These are phyloP conservation scores for Holothuria scabra DNA, from an alignment of 53 echinoderm and acorn worm species.

Conservation along the genomic window DNA sequence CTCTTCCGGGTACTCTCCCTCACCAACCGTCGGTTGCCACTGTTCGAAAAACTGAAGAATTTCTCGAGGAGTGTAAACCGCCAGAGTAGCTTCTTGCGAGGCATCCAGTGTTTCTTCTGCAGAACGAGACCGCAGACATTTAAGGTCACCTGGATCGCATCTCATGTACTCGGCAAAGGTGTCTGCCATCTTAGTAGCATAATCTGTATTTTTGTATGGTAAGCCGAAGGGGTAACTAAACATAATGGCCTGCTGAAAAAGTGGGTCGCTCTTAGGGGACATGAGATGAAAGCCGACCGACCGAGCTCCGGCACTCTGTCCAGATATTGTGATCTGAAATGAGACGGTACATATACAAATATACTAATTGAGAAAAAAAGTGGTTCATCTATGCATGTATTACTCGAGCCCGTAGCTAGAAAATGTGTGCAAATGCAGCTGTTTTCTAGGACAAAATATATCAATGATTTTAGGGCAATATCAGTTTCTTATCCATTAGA, in stretches of 20 bases:
- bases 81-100: not conserved
- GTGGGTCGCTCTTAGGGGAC: constrained; percentile 32
- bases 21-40: constrained; percentile 48
- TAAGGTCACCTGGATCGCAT: constrained; percentile 17
- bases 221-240: constrained; percentile 53
- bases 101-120: constrained; percentile 22
- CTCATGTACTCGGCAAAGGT: constrained; percentile 14
- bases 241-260: constrained; percentile 56
- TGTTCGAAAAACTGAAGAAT: constrained; percentile 42
- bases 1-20: constrained; percentile 32
- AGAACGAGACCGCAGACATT: not conserved
- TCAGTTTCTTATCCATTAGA: too few relatives aligned
- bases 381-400: too few relatives aligned
- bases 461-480: too few relatives aligned
- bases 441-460: too few relatives aligned
- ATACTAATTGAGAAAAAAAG: too few relatives aligned
- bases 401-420: too few relatives aligned
- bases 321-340: constrained; percentile 53
- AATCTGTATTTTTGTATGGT: constrained; percentile 27
- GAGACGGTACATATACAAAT: too few relatives aligned
- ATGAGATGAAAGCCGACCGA: constrained; percentile 52
- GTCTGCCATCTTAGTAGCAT: constrained; percentile 40
- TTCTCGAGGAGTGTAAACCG: constrained; percentile 15
- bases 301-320: constrained; percentile 67
- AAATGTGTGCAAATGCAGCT: too few relatives aligned